Percentiles rank a stretch among this genome's conserved stretches.
These are phyloP conservation scores for Stercorarius parasiticus DNA, from an alignment of 2,113 vertebrate species.

Conservation along the genomic window DNA sequence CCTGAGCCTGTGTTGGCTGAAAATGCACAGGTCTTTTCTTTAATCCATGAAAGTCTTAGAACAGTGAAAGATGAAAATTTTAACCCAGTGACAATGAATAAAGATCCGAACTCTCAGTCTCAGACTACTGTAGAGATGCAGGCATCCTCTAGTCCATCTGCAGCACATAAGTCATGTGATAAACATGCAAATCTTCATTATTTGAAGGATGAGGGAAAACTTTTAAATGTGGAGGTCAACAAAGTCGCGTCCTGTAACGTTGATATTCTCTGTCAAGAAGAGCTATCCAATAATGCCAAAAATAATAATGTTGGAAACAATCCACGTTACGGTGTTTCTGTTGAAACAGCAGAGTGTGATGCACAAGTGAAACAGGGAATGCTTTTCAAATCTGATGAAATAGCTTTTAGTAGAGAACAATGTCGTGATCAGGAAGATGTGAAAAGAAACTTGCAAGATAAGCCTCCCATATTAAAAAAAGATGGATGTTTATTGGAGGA, in stretches of 20 bases:
- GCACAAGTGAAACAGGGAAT: not conserved
- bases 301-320: slow-evolving; percentile 45
- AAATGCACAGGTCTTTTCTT: slow-evolving; percentile 36
- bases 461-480: not conserved
- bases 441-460: not conserved
- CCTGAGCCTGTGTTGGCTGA: slow-evolving; percentile 45
- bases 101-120: not conserved
- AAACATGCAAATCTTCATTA: not conserved
- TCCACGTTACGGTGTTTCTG: not conserved
- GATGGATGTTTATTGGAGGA: not conserved
- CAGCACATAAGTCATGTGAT: slow-evolving; percentile 46
- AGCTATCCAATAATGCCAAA: slow-evolving; percentile 75
- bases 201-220: slow-evolving; percentile 55
- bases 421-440: not conserved
- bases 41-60: slow-evolving; percentile 49
- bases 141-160: slow-evolving; percentile 74
- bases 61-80: slow-evolving; percentile 68
- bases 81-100: slow-evolving; percentile 9
- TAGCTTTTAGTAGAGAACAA: not conserved
- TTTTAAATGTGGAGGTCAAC: slow-evolving; percentile 40
- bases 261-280: slow-evolving; percentile 56
- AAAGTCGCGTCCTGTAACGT: slow-evolving; percentile 69
- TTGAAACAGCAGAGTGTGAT: slow-evolving; percentile 1
- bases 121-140: slow-evolving; percentile 59
- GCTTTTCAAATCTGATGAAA: not conserved